Evolutionary conservation across 30 jellyfish, hydroid and myxozoan genomes (phyloP).

Genomic region (Hydractinia echinata): DNA sequence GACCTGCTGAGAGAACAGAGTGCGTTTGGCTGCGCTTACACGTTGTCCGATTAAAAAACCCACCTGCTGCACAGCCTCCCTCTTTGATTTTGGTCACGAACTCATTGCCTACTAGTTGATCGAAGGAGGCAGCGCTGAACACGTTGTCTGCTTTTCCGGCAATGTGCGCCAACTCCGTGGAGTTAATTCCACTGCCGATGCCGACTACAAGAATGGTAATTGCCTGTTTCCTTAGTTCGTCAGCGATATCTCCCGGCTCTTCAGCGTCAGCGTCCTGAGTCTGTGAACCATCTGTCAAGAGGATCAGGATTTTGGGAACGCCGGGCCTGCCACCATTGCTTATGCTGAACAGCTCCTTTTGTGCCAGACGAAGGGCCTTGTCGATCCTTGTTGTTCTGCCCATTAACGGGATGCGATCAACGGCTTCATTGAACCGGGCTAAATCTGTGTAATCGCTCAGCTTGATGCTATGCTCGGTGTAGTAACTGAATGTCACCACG

Average conservation of each 20-base stretch:
- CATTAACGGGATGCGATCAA: slow-evolving; percentile 67
- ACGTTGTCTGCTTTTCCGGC: slow-evolving; percentile 50
- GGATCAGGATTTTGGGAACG: slow-evolving; percentile 59
- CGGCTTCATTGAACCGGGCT: slow-evolving; percentile 67
- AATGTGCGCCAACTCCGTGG: slow-evolving; percentile 55
- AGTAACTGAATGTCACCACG: slow-evolving; percentile 72
- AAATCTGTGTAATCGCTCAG: slow-evolving; percentile 42
- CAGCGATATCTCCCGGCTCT: slow-evolving; percentile 59
- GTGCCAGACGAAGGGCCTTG: slow-evolving; percentile 76
- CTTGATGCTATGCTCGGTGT: slow-evolving; percentile 74
- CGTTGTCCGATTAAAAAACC: too few species aligned
- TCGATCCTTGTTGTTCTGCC: slow-evolving; percentile 88
- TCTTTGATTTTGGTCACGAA: slow-evolving; percentile 32
- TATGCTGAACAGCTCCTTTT: slow-evolving; percentile 36
- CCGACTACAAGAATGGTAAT: slow-evolving; percentile 61
- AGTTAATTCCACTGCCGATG: slow-evolving; percentile 58
- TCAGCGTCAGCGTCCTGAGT: slow-evolving; percentile 68
- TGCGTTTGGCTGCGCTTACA: too few species aligned
- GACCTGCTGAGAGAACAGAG: too few species aligned
- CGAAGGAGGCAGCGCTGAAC: slow-evolving; percentile 56
- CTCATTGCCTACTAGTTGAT: slow-evolving; percentile 42
- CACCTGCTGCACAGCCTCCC: slow-evolving; percentile 49
- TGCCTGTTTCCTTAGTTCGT: slow-evolving; percentile 51
- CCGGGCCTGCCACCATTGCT: slow-evolving; percentile 68
- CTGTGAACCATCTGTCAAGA: slow-evolving; percentile 88